A percentile compares a stretch with the other conserved stretches of the same genome.
These are phyloP conservation scores for Sipha maydis DNA, from an alignment of 2,888 invertebrate genomes.

Conservation along the genomic window DNA sequence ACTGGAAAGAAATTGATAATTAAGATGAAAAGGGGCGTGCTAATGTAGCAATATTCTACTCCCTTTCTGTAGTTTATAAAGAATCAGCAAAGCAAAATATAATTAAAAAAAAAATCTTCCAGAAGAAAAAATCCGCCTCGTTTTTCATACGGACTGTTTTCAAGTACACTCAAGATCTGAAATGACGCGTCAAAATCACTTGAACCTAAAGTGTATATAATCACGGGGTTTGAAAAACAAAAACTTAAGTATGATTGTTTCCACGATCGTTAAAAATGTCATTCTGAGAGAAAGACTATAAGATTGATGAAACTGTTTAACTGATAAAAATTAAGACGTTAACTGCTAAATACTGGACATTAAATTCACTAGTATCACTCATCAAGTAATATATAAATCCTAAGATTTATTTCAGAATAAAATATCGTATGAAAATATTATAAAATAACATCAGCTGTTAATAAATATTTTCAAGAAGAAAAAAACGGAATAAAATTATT, in stretches of 20 bases:
- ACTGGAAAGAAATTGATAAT: conserved; percentile 44
- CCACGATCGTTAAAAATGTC: conserved; percentile 33
- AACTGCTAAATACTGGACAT: not conserved
- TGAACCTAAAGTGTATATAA: conserved; percentile 22
- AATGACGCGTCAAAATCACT: conserved; percentile 52
- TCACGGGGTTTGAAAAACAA: conserved; percentile 32
- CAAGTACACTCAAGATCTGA: conserved; percentile 24
- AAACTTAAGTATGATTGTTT: conserved; percentile 38
- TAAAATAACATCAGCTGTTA: not conserved
- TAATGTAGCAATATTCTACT: conserved; percentile 33
- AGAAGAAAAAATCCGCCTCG: conserved; percentile 1
- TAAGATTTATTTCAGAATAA: not conserved
- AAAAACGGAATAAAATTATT: not conserved
- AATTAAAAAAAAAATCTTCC: conserved; percentile 10
- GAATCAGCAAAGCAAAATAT: not conserved
- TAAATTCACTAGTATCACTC: not conserved
- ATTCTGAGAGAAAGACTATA: not conserved
- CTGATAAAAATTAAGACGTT: conserved; percentile 24
- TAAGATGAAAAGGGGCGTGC: conserved; percentile 37
- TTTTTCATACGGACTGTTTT: conserved; percentile 20
- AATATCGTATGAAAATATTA: not conserved
- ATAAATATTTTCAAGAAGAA: not conserved
- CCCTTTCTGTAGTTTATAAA: not conserved
- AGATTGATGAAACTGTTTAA: conserved; percentile 43
- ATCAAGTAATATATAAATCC: not conserved